A percentile compares a stretch with the other conserved stretches of the same genome.
Conservation (phyloP, 2,888 invertebrate species). For the Phyto melanocephala region DNA sequence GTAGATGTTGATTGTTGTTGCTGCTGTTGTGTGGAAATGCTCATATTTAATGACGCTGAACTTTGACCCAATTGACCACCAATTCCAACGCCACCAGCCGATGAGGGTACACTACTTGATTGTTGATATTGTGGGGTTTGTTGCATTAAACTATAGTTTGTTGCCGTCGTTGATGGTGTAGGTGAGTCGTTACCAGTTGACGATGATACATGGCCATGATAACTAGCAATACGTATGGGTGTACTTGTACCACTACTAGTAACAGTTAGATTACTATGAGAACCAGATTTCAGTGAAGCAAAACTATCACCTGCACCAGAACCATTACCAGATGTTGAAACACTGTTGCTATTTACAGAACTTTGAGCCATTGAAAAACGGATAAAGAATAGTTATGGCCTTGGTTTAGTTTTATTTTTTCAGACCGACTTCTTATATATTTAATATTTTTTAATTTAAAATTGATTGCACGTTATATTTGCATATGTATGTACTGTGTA, state of each 20-base stretch:
- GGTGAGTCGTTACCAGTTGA: slow-evolving; percentile 53
- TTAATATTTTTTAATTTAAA: not conserved
- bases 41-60: slow-evolving; percentile 59
- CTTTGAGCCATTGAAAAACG: slow-evolving; percentile 46
- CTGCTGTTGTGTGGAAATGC: slow-evolving; percentile 49
- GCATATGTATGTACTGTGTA: too few species aligned
- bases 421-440: not conserved
- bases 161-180: slow-evolving; percentile 65
- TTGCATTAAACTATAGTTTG: slow-evolving; percentile 65
- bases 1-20: slow-evolving; percentile 71
- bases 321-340: not conserved
- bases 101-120: slow-evolving; percentile 60
- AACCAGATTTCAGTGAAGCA: slow-evolving; percentile 49
- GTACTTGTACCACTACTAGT: slow-evolving; percentile 70
- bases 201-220: slow-evolving; percentile 66
- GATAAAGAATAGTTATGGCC: not conserved
- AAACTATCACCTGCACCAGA: not conserved
- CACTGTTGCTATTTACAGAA: slow-evolving; percentile 32
- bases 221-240: slow-evolving; percentile 75
- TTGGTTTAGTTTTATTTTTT: not conserved
- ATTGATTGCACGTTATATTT: not conserved
- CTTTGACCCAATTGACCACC: slow-evolving; percentile 63
- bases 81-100: slow-evolving; percentile 54
- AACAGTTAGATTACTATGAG: slow-evolving; percentile 59
- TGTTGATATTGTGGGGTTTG: slow-evolving; percentile 59